Evolutionary conservation across 2,797 vertebrate species (phyloP).

Genomic region (Geotrypetes seraphini): DNA sequence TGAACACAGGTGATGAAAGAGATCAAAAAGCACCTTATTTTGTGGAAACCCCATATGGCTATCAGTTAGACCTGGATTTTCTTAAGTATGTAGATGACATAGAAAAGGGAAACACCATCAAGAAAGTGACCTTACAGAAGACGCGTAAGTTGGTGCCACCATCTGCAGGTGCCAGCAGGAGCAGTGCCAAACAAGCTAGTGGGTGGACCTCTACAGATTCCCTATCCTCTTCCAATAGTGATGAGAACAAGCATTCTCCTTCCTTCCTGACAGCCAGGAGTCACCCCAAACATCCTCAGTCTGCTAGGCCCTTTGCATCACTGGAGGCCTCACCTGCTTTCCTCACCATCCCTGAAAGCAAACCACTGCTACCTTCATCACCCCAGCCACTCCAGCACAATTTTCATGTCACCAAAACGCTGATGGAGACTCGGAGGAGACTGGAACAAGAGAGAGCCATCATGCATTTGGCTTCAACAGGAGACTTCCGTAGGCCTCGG

Average conservation of each 20-base stretch:
- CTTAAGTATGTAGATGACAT: constrained; percentile 97
- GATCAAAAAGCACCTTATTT: constrained; percentile 72
- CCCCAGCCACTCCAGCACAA: constrained; percentile 74
- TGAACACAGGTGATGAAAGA: constrained; percentile 61
- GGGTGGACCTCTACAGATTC: constrained; percentile 89
- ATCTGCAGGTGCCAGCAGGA: constrained; percentile 30
- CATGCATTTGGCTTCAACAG: constrained; percentile 59
- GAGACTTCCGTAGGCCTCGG: constrained; percentile 74
- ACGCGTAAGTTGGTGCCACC: constrained; percentile 58
- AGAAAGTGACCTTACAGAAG: constrained; percentile 83
- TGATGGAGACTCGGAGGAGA: constrained; percentile 91
- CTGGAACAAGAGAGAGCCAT: constrained; percentile 83
- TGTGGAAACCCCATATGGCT: constrained; percentile 95
- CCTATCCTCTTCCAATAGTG: constrained; percentile 88
- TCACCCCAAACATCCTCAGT: constrained; percentile 33
- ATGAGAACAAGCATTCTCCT: constrained; percentile 76
- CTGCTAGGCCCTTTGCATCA: constrained; percentile 33
- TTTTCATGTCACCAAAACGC: constrained; percentile 88
- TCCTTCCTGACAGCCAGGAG: constrained; percentile 44
- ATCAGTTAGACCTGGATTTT: constrained; percentile 93
- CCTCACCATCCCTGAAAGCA: constrained; percentile 55
- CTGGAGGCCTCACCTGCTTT: constrained; percentile 50
- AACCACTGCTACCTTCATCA: constrained; percentile 73
- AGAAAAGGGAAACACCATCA: constrained; percentile 91
- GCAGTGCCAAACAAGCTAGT: constrained; percentile 42